Percentiles rank a stretch among this genome's conserved stretches.
Evolutionary conservation across 2,113 vertebrate species (phyloP).

Genomic region (Phaethon lepturus): DNA sequence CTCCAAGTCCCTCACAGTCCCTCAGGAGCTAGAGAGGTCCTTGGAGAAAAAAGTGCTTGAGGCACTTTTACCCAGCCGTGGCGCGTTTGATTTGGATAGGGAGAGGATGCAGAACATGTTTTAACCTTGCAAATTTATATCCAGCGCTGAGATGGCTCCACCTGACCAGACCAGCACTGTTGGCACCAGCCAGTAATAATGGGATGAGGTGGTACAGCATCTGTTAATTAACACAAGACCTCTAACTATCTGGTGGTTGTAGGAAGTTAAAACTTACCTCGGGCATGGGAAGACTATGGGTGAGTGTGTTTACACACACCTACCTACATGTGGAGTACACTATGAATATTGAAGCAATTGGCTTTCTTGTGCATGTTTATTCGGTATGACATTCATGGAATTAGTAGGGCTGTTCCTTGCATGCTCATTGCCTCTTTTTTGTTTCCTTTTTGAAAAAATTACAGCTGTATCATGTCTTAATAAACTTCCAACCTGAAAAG

Average conservation of each 20-base stretch:
- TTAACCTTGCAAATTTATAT: neutral
- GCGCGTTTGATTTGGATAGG: neutral
- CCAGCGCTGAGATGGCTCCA: neutral
- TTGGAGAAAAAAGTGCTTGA: neutral
- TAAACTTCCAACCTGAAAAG: neutral
- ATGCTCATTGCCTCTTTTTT: neutral
- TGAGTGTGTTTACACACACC: neutral
- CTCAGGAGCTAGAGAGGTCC: neutral
- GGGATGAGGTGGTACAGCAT: neutral
- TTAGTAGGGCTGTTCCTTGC: neutral
- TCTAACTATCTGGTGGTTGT: neutral
- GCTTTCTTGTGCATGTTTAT: neutral
- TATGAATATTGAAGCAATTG: neutral
- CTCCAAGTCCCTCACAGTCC: neutral
- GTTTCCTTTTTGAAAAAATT: neutral
- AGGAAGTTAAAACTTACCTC: neutral
- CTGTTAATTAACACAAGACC: neutral
- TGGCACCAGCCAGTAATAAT: neutral
- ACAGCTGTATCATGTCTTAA: neutral
- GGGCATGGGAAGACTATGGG: neutral
- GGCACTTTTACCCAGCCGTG: neutral
- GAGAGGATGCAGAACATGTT: neutral
- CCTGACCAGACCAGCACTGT: accelerated
- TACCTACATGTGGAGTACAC: neutral
- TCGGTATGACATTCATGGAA: neutral